Conservation (phyloP, 2,113 vertebrate species). For the Charina bottae region DNA sequence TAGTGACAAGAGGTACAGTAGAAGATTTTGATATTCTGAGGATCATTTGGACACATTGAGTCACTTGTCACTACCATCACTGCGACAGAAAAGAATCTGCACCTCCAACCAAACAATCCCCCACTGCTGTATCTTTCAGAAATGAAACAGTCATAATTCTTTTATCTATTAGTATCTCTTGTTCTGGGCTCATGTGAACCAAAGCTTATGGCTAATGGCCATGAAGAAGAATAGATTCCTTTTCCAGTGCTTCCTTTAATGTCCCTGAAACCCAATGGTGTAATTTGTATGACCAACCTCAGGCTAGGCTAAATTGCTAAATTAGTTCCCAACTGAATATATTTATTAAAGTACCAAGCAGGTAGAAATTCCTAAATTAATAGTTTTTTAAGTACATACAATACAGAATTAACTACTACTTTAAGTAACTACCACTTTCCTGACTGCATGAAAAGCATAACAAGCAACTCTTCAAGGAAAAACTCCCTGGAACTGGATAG, state of each 20-base stretch:
- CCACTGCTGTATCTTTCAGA: neutral
- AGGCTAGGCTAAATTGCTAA: neutral
- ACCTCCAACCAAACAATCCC: too few relatives aligned
- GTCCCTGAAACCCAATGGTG: neutral
- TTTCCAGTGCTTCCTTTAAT: neutral
- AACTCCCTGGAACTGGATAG: neutral
- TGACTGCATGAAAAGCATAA: neutral
- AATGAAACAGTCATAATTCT: neutral
- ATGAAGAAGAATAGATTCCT: neutral
- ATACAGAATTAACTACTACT: neutral
- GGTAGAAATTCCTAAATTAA: neutral
- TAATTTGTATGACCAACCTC: neutral
- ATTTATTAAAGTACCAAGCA: neutral
- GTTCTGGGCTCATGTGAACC: neutral
- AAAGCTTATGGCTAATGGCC: neutral
- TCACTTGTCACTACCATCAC: too few relatives aligned
- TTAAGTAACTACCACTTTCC: neutral
- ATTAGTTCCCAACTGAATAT: neutral
- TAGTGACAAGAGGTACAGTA: too few relatives aligned
- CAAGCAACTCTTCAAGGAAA: neutral
- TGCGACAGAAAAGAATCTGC: too few relatives aligned
- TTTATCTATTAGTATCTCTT: neutral
- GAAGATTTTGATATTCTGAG: too few relatives aligned
- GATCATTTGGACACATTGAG: too few relatives aligned
- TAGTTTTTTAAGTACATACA: neutral